Evolutionary conservation across 2,113 vertebrate species (phyloP), one percentile per base, ranked within the genome.

Genomic region (Chionomys nivalis): DNA sequence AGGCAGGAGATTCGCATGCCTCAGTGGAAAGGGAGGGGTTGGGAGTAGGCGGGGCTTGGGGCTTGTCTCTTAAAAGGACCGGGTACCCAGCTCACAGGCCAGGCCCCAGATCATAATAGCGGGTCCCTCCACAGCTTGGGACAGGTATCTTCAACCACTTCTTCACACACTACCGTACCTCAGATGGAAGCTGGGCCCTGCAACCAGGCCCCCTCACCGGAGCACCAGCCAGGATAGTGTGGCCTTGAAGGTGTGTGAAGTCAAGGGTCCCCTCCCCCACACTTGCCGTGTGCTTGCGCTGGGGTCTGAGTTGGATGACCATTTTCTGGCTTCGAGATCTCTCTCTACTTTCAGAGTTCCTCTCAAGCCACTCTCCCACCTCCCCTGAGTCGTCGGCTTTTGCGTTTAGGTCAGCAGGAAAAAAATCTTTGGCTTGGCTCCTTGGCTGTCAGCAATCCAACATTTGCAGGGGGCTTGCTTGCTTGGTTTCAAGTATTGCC

Each of bases 401-500:
- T 93, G 96, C 87, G 77, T 94, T 95, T 89, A 82, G 86, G 81
- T 94, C 97, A 97, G 82, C 86, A 17, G 11, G 78, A 72, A 70
- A 75, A 65, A 58, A 90, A 87, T 66, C 85, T 68, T 94, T 97
- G 97, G 97, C 97, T 72, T 26, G 1, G 31, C 49, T 92, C 42
- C 52, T 83, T 83, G 68, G 86, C 90, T 97, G 93, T 96, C 97
- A 94, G 42, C 83, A 94, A 89, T 89, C 97, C 97, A 97, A 82
- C 85, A 89, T 89, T 88, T 95, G 85, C 93, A 96, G 96, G 97
- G 97, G 97, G 91, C 97, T 97, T 6, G 91, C 97, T 97, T 6
- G 88, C 97, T 93, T 85, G 96, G 97, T 94, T 96, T 97, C 97
- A 94, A 96, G 90, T 90, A 97, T 96, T 97, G 97, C 94, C 89